Evolutionary conservation across 2,888 invertebrate genomes (phyloP).

Genomic region (Volucella inflata): DNA sequence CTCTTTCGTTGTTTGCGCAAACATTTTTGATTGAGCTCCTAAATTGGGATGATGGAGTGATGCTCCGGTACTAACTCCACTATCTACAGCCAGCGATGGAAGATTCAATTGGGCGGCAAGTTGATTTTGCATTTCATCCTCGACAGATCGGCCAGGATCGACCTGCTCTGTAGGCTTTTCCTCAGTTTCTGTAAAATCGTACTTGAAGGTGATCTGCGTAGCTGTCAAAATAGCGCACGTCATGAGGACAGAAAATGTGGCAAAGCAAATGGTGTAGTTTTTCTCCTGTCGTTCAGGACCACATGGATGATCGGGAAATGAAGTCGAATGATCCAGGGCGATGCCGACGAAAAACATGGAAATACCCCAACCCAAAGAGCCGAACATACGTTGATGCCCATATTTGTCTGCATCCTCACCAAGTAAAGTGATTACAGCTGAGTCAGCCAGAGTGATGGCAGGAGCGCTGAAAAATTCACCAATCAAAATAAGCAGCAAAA

Average conservation of each 20-base stretch:
- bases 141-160: slow-evolving; percentile 85
- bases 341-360: slow-evolving; percentile 98
- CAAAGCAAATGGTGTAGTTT: slow-evolving; percentile 99
- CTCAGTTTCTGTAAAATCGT: slow-evolving; percentile 84
- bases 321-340: slow-evolving; percentile 97
- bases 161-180: slow-evolving; percentile 80
- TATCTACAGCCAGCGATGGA: slow-evolving; percentile 88
- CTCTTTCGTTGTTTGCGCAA: slow-evolving; percentile 94
- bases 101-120: slow-evolving; percentile 92
- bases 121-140: slow-evolving; percentile 93
- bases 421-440: slow-evolving; percentile 93
- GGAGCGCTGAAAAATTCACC: slow-evolving; percentile 99
- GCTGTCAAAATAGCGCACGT: slow-evolving; percentile 96
- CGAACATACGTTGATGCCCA: slow-evolving; percentile 99
- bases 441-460: slow-evolving; percentile 96
- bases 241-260: slow-evolving; percentile 98
- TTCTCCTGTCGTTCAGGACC: slow-evolving; percentile 95
- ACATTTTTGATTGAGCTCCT: slow-evolving; percentile 90
- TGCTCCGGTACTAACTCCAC: slow-evolving; percentile 79
- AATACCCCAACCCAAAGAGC: slow-evolving; percentile 98
- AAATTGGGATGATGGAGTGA: slow-evolving; percentile 83
- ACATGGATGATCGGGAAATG: slow-evolving; percentile 97
- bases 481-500: slow-evolving; percentile 95
- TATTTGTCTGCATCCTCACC: slow-evolving; percentile 95
- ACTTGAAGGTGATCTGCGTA: slow-evolving; percentile 90